phyloP scores from a whole-genome alignment of 2,888 invertebrate species.

The Entomobrya proxima region DNA sequence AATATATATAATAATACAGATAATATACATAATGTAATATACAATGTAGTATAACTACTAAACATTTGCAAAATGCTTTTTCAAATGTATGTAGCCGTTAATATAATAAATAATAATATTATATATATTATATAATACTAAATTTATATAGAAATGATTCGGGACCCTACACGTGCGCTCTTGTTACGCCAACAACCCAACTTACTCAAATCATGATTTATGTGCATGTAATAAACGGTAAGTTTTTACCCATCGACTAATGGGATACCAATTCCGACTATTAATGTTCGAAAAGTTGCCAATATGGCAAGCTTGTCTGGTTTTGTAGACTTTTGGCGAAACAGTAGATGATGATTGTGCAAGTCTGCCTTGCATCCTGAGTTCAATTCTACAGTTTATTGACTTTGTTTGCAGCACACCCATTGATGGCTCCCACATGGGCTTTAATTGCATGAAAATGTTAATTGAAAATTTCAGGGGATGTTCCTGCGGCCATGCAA shows the following conservation, averaged over 20 bases:
- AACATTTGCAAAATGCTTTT: no score
- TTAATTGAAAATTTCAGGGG: conserved; percentile 65
- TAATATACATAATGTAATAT: no score
- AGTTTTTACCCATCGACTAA: conserved; percentile 76
- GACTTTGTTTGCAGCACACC: neutral
- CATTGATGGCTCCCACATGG: neutral
- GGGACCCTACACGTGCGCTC: conserved; percentile 87
- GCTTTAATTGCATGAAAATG: neutral
- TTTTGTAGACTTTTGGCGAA: neutral
- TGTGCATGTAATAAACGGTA: conserved; percentile 88
- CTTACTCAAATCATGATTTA: conserved; percentile 83
- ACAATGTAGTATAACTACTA: no score
- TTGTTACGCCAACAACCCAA: conserved; percentile 80
- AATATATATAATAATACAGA: no score
- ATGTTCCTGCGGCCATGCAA: conserved; percentile 73
- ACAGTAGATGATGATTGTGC: neutral
- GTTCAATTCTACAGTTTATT: neutral
- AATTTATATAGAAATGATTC: no score
- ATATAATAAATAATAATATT: no score
- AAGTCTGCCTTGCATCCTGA: no score
- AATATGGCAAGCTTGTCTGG: neutral
- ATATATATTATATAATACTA: no score
- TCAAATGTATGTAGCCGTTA: no score
- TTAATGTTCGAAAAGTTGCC: neutral
- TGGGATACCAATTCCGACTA: conserved; percentile 27